phyloP scores from a whole-genome alignment of 2,888 invertebrate species.

The Spodoptera exigua region DNA sequence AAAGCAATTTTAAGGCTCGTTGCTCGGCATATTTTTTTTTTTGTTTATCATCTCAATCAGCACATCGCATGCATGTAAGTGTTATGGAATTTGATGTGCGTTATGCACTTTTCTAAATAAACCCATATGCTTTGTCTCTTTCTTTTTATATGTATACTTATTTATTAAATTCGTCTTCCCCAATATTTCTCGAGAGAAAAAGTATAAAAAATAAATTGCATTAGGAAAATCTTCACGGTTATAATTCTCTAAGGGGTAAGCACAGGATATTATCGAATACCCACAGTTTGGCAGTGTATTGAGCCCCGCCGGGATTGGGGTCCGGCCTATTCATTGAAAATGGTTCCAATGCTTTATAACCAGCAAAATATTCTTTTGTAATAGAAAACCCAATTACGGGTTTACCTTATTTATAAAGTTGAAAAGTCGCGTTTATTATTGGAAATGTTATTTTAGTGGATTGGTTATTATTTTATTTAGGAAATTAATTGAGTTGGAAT shows the following conservation, averaged over 20 bases:
- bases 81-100: too few relatives aligned
- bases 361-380: conserved; percentile 49
- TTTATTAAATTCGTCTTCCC: conserved; percentile 2
- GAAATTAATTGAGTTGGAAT: too few relatives aligned
- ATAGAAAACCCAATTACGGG: conserved; percentile 50
- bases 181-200: conserved; percentile 16
- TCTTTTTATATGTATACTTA: too few relatives aligned
- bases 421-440: conserved; percentile 29
- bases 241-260: conserved; percentile 36
- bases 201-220: conserved; percentile 44
- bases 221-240: conserved; percentile 49
- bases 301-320: conserved; percentile 41
- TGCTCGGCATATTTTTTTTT: too few relatives aligned
- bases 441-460: not conserved
- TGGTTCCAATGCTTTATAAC: conserved; percentile 39
- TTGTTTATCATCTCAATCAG: too few relatives aligned
- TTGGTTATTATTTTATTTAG: conserved; percentile 3
- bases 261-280: conserved; percentile 49
- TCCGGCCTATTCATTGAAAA: conserved; percentile 47
- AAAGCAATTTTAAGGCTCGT: too few relatives aligned
- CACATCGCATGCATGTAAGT: too few relatives aligned
- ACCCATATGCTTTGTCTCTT: too few relatives aligned
- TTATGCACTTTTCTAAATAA: too few relatives aligned
- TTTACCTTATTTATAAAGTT: conserved; percentile 27
- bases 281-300: conserved; percentile 47